phyloP scores from a whole-genome alignment of 2,797 vertebrate species.

The Lates japonicus region DNA sequence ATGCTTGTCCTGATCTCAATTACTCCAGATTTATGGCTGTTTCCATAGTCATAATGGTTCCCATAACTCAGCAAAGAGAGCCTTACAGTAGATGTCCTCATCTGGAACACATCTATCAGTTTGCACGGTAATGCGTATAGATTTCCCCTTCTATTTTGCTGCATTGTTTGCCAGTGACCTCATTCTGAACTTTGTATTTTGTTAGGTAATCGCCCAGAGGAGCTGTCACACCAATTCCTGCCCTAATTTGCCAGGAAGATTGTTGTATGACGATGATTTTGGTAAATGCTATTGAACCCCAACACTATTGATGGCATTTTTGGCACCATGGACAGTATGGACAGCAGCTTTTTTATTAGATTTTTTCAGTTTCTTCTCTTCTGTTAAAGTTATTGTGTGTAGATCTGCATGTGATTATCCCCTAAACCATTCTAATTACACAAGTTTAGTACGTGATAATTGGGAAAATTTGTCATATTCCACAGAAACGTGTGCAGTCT shows the following conservation, averaged over 20 bases:
- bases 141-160: constrained; percentile 36
- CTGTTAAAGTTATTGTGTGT: no score
- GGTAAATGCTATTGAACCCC: no score
- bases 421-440: no score
- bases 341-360: no score
- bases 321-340: no score
- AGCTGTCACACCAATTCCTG: constrained; percentile 16
- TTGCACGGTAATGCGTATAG: constrained; percentile 36
- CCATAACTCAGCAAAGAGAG: constrained; percentile 60
- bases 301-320: no score
- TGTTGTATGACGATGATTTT: not conserved
- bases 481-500: no score
- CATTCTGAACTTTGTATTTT: constrained; percentile 50
- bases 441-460: no score
- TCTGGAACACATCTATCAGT: constrained; percentile 66
- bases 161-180: constrained; percentile 42
- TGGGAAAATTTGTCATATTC: no score
- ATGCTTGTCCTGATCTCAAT: constrained; percentile 32
- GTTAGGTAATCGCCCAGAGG: constrained; percentile 6
- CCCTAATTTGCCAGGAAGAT: constrained; percentile 25
- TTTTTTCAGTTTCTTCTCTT: no score
- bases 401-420: no score
- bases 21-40: constrained; percentile 65
- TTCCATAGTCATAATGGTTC: constrained; percentile 50
- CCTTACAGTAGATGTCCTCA: constrained; percentile 50